Conservation (phyloP, 2,797 vertebrate genomes). For the Ceyx erithaca region DNA sequence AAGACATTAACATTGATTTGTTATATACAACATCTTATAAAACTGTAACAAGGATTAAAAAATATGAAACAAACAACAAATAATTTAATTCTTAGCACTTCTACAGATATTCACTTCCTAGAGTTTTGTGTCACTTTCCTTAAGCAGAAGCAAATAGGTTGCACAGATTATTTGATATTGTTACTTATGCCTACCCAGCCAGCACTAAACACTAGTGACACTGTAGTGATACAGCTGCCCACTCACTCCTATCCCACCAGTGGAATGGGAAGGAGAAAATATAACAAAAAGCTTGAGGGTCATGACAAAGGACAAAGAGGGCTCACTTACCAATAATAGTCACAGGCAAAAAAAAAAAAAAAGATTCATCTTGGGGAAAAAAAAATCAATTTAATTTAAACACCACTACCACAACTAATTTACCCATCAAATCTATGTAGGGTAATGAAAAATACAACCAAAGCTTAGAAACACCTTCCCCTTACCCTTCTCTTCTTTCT, state of each 20-base stretch:
- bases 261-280: background rate
- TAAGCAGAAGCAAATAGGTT: background rate
- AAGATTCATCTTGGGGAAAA: background rate
- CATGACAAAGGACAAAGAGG: background rate
- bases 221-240: background rate
- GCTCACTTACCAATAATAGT: background rate
- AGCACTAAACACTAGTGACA: background rate
- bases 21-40: background rate
- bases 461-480: background rate
- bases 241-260: background rate
- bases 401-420: background rate
- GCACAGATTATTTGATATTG: background rate
- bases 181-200: no score
- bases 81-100: background rate
- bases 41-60: slow-evolving; percentile 4
- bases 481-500: background rate
- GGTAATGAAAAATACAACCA: background rate
- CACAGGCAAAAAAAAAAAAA: background rate
- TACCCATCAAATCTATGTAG: background rate
- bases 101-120: background rate
- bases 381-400: background rate
- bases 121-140: background rate
- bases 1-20: slow-evolving; percentile 30
- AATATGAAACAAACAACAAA: background rate
- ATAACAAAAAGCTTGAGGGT: background rate